Evolutionary conservation across 2,888 invertebrate genomes (phyloP).

Genomic region (Neuroscelio doddi): DNA sequence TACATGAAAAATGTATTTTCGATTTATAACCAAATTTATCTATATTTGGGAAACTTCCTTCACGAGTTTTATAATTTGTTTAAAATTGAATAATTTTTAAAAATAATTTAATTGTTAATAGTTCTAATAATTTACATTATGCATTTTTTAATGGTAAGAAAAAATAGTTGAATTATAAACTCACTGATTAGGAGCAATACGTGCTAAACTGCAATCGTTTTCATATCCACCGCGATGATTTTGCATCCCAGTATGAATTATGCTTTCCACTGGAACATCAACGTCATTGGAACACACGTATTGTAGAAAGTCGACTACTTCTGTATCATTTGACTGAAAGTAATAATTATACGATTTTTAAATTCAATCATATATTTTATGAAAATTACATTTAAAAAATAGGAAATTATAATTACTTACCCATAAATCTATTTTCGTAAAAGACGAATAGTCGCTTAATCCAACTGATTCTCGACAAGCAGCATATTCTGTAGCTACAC

Average conservation of each 20-base stretch:
- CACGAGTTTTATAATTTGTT: too few relatives aligned
- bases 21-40: too few relatives aligned
- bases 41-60: too few relatives aligned
- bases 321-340: slow-evolving; percentile 85
- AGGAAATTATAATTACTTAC: slow-evolving; percentile 73
- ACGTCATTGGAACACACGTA: slow-evolving; percentile 97
- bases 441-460: slow-evolving; percentile 96
- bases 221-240: slow-evolving; percentile 96
- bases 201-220: slow-evolving; percentile 96
- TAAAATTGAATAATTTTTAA: slow-evolving; percentile 1
- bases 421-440: slow-evolving; percentile 96
- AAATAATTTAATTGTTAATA: slow-evolving; percentile 1
- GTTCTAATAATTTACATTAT: too few relatives aligned
- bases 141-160: too few relatives aligned
- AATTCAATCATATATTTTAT: background rate
- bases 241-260: slow-evolving; percentile 99
- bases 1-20: too few relatives aligned
- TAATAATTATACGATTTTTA: slow-evolving; percentile 32
- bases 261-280: slow-evolving; percentile 92
- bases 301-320: slow-evolving; percentile 92
- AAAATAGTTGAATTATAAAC: slow-evolving; percentile 57
- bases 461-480: slow-evolving; percentile 95
- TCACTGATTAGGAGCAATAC: slow-evolving; percentile 91
- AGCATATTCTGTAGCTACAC: slow-evolving; percentile 90
- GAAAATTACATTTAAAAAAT: background rate